Percentiles rank a stretch among this genome's conserved stretches.
These are phyloP conservation scores for Harpalus rubripes DNA, from an alignment of 2,888 invertebrate species.

Conservation along the genomic window DNA sequence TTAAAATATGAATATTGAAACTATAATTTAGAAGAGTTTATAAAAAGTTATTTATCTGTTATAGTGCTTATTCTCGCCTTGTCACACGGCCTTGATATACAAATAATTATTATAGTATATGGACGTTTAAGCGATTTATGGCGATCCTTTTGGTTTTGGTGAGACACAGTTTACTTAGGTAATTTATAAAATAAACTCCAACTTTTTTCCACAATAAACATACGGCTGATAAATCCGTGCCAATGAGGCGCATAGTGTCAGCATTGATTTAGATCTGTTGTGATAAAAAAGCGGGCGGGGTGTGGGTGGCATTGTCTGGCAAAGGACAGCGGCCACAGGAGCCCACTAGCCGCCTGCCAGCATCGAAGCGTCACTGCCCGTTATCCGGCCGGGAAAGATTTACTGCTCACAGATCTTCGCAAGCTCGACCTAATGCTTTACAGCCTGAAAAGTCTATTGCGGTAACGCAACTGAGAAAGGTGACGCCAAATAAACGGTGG, in stretches of 20 bases:
- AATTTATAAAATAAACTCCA: too few species aligned
- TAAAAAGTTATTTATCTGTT: too few species aligned
- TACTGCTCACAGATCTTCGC: constrained; percentile 70
- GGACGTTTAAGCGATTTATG: too few species aligned
- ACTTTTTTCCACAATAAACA: constrained; percentile 56
- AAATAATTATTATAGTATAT: too few species aligned
- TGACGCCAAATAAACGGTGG: constrained; percentile 64
- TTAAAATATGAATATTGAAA: too few species aligned
- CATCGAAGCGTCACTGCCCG: constrained; percentile 69
- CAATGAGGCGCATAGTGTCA: constrained; percentile 63
- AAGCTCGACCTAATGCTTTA: constrained; percentile 72
- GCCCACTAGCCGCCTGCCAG: constrained; percentile 23
- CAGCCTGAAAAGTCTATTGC: constrained; percentile 71
- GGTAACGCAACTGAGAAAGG: constrained; percentile 29
- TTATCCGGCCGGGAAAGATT: constrained; percentile 72
- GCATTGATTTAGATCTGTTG: constrained; percentile 65
- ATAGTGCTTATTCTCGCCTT: too few species aligned
- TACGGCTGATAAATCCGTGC: constrained; percentile 62
- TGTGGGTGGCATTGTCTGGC: constrained; percentile 47
- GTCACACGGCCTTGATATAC: too few species aligned
- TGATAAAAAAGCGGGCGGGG: constrained; percentile 58
- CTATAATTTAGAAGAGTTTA: too few species aligned
- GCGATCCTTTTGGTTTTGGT: too few species aligned
- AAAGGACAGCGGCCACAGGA: constrained; percentile 70
- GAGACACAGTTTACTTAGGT: too few species aligned